phyloP scores from a whole-genome alignment of 2,113 vertebrate genomes.

The Catharus minimus region DNA sequence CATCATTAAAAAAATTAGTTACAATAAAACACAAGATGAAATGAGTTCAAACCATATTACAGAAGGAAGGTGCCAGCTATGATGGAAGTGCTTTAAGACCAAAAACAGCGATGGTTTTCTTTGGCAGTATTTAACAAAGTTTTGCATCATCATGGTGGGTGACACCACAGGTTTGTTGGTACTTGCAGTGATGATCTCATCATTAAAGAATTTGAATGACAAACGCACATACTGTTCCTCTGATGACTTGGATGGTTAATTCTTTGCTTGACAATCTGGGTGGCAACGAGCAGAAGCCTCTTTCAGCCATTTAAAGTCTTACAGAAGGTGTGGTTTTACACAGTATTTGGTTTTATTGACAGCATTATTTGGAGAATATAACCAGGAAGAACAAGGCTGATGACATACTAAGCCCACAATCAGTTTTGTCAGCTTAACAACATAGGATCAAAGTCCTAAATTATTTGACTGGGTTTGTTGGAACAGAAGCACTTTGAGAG shows the following conservation, averaged over 20 bases:
- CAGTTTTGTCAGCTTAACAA: not conserved
- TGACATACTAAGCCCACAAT: not conserved
- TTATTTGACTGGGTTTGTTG: not conserved
- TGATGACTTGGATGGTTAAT: not conserved
- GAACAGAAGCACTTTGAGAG: not conserved
- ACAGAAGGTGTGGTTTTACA: not conserved
- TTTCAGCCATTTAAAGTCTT: not conserved
- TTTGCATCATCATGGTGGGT: not conserved
- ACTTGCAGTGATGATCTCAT: not conserved
- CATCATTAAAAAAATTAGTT: not conserved
- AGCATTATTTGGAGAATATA: not conserved
- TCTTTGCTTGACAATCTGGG: not conserved
- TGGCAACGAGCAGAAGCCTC: not conserved
- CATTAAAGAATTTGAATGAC: not conserved
- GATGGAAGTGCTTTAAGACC: not conserved
- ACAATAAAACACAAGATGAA: not conserved
- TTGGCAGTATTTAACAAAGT: not conserved
- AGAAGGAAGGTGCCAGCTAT: not conserved
- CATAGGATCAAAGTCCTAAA: not conserved
- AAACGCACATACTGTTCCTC: not conserved
- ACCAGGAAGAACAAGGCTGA: not conserved
- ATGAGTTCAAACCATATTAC: not conserved
- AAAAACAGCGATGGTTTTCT: not conserved
- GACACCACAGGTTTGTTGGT: not conserved
- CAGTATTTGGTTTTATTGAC: accelerated